These are phyloP conservation scores for Solenopsis fugax DNA, from an alignment of 1,140 invertebrate genomes.

Conservation along the genomic window DNA sequence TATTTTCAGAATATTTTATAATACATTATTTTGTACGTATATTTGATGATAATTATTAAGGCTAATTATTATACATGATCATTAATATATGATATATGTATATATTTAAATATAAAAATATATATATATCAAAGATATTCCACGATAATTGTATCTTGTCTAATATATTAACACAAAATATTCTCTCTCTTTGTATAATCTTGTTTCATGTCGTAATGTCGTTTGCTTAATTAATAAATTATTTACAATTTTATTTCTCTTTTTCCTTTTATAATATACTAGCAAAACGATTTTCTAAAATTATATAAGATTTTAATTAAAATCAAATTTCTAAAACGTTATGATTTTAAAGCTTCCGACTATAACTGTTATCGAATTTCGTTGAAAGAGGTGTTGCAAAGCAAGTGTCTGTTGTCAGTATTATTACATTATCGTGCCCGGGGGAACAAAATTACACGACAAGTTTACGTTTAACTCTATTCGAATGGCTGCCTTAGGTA, in stretches of 20 bases:
- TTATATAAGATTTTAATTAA: neutral
- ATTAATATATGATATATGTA: neutral
- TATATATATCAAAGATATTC: too few species aligned
- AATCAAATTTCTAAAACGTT: neutral
- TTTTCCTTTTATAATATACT: too few species aligned
- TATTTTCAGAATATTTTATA: neutral
- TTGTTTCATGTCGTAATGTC: neutral
- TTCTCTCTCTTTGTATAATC: neutral
- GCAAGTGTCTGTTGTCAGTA: neutral
- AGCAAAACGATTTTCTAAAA: neutral
- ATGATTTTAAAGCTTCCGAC: neutral
- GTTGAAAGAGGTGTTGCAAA: neutral
- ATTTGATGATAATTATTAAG: neutral
- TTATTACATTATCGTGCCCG: slow-evolving; percentile 7
- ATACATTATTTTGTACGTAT: neutral
- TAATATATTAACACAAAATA: slow-evolving; percentile 1
- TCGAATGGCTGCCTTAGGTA: slow-evolving; percentile 20
- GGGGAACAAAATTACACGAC: slow-evolving; percentile 29
- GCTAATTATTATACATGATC: neutral
- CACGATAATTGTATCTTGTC: neutral
- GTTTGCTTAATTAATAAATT: neutral
- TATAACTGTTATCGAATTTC: neutral
- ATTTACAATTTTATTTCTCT: neutral
- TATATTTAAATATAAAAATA: neutral
- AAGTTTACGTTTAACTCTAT: slow-evolving; percentile 43